These are phyloP conservation scores for Pollenia angustigena DNA, from an alignment of 2,888 invertebrate species.

Conservation along the genomic window DNA sequence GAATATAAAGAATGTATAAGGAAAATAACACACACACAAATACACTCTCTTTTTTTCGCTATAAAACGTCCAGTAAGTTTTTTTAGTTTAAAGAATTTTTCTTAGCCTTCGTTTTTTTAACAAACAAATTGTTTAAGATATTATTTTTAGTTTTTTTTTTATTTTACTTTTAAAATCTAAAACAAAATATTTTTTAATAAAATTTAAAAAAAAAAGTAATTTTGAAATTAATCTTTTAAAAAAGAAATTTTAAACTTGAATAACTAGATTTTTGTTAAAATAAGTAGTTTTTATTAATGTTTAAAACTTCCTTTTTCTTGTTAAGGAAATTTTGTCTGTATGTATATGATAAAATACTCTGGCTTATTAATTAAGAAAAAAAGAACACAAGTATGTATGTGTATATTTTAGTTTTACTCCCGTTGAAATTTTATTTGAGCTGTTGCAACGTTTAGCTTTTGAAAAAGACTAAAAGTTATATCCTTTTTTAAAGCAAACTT, in stretches of 20 bases:
- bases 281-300: not conserved
- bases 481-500: constrained; percentile 60
- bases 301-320: not conserved
- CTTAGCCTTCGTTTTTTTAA: no score
- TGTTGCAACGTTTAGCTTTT: constrained; percentile 51
- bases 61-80: no score
- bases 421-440: not conserved
- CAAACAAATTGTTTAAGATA: no score
- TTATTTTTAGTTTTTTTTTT: no score
- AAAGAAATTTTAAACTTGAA: constrained; percentile 26
- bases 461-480: constrained; percentile 60
- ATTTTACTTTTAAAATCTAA: no score
- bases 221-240: not conserved
- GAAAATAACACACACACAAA: no score
- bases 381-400: not conserved
- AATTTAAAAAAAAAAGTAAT: not conserved
- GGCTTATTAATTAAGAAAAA: constrained; percentile 8
- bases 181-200: constrained; percentile 4
- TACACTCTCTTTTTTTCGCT: no score
- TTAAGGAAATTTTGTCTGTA: constrained; percentile 37
- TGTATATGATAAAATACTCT: constrained; percentile 45
- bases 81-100: no score
- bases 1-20: no score
- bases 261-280: constrained; percentile 11
- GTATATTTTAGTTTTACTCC: not conserved